These are phyloP conservation scores for Epizoanthus scotinus DNA, from an alignment of 92 coral and sea anemone genomes.

Conservation along the genomic window DNA sequence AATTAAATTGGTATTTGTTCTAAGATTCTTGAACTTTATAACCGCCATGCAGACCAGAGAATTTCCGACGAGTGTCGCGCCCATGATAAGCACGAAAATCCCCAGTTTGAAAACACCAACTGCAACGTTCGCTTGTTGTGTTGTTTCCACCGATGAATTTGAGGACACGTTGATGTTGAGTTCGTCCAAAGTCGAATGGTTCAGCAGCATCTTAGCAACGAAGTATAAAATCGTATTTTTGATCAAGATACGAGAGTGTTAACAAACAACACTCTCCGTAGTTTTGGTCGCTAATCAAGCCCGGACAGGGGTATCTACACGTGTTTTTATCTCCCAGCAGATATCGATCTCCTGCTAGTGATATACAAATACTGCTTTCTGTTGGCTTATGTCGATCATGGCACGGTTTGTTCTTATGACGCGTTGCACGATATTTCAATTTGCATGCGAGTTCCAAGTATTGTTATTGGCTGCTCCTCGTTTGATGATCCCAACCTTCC, in stretches of 20 bases:
- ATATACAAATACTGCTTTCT: background rate
- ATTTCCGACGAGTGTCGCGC: slow-evolving; percentile 75
- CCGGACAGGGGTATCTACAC: background rate
- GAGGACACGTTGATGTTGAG: background rate
- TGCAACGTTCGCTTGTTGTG: background rate
- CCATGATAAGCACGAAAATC: slow-evolving; percentile 58
- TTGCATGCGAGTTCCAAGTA: background rate
- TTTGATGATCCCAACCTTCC: background rate
- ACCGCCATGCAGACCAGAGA: slow-evolving; percentile 70
- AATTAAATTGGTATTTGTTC: slow-evolving; percentile 76
- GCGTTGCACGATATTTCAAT: background rate
- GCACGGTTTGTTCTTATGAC: no score
- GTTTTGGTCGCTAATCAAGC: background rate
- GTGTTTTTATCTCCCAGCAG: background rate
- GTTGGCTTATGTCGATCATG: background rate
- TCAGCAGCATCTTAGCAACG: background rate
- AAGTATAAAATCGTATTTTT: background rate
- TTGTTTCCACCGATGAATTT: background rate
- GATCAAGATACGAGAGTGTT: background rate
- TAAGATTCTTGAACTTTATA: slow-evolving; percentile 59
- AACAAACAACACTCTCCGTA: background rate
- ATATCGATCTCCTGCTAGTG: background rate
- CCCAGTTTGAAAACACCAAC: slow-evolving; percentile 45
- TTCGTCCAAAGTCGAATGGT: background rate
- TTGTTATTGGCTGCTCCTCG: background rate